These are phyloP conservation scores for Mycetomoellerius zeteki DNA, from an alignment of 1,140 invertebrate species.

Conservation along the genomic window DNA sequence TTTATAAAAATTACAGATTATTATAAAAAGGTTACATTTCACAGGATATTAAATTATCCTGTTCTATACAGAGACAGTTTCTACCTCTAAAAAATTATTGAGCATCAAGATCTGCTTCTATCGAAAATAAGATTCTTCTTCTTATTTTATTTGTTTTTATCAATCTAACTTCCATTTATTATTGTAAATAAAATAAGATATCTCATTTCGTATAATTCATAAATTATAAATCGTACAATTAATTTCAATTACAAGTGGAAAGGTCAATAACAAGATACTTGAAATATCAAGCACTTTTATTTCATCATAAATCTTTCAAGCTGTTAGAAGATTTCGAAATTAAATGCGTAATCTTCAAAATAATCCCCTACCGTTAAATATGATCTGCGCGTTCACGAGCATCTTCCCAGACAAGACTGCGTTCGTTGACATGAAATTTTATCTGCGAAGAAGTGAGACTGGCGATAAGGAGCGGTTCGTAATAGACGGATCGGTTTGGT, in stretches of 20 bases:
- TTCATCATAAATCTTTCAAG: not conserved
- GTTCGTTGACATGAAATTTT: constrained; percentile 73
- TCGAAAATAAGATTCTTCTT: too few relatives aligned
- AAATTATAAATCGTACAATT: not conserved
- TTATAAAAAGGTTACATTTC: not conserved
- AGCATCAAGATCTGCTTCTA: too few relatives aligned
- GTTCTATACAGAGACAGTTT: not conserved
- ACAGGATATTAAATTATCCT: not conserved
- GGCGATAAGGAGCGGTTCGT: constrained; percentile 65
- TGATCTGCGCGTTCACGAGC: not conserved
- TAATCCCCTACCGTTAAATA: not conserved
- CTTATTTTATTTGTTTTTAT: too few relatives aligned
- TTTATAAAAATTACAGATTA: not conserved
- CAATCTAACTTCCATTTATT: too few relatives aligned
- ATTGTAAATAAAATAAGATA: not conserved
- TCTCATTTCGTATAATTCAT: not conserved
- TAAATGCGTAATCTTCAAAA: constrained; percentile 1
- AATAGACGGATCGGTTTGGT: constrained; percentile 52
- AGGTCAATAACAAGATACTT: not conserved
- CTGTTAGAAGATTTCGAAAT: not conserved
- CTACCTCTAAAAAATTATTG: too few relatives aligned
- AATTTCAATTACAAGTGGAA: not conserved
- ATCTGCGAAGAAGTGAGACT: constrained; percentile 66
- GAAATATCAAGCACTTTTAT: not conserved
- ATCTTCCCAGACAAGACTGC: constrained; percentile 36